Evolutionary conservation across 1,140 invertebrate species (phyloP), one percentile per base, ranked within the genome.

Genomic region (Penaeus vannamei): DNA sequence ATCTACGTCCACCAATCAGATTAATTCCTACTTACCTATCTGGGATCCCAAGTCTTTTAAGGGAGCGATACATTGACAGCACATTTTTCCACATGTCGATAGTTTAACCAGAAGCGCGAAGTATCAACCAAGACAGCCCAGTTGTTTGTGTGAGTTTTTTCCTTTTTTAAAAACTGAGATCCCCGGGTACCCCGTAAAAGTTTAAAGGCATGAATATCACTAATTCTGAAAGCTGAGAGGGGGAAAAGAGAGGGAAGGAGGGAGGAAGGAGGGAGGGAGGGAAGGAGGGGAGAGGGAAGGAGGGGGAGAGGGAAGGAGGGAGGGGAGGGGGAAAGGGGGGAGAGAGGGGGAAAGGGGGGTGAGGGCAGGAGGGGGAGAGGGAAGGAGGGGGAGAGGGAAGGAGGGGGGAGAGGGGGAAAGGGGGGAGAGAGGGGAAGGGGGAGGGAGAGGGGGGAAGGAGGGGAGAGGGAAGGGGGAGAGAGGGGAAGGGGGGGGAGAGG

Each of bases 71-170:
- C 92, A 99, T 98, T 0, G 98, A 99, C 62, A 99, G 94, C 0
- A 99, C 99, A 93, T 99, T 99, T n/a, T 0, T 99, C 98, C 22
- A 99, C 98, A 95, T 99, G 99, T 61, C 99, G 95, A 93, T 99
- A 99, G 93, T 99, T 99, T 92, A 99, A 99, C 99, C 99, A 99
- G 94, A 99, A 99, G 85, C 98, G 94, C 2, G 98, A 99, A 0
- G 98, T 99, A 93, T 99, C 98, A 0, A 99, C 98, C 85, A 99
- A 93, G 22, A 99, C 98, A 7, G 99, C 99, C 99, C 99, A 99
- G 93, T 99, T 99, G 93, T 99, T 99, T 4, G 98, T 98, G 92
- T 99, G 98, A 23, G 94, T 92, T 53, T 66, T 66, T 10, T 76
- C 77, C n/a, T n/a, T n/a, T 26, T 60, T 82, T 5, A 53, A 36